Conservation (phyloP, 2,888 invertebrate species). For the Meganola albula region DNA sequence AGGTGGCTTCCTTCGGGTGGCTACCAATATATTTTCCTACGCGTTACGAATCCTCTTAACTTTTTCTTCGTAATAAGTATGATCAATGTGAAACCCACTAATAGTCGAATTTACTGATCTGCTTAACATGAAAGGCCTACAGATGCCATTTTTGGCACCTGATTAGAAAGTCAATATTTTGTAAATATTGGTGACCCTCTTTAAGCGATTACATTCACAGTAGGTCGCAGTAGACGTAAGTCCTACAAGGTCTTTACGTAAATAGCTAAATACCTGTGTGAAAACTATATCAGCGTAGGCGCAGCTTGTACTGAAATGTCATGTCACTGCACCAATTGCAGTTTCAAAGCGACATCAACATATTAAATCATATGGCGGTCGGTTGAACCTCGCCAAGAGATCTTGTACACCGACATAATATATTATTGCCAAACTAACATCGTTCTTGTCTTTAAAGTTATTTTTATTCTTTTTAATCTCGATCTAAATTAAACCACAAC, state of each 20-base stretch:
- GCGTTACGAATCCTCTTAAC: too few species aligned
- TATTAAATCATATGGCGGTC: conserved; percentile 36
- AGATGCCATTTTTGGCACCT: too few species aligned
- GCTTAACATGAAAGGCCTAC: too few species aligned
- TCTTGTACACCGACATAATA: conserved; percentile 35
- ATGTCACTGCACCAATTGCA: conserved; percentile 36
- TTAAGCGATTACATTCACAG: too few species aligned
- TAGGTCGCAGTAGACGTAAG: too few species aligned
- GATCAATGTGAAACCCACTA: too few species aligned
- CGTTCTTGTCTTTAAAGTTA: conserved; percentile 14
- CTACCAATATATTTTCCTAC: too few species aligned
- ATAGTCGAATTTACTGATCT: too few species aligned
- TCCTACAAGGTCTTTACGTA: conserved; percentile 24
- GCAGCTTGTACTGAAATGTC: conserved; percentile 27
- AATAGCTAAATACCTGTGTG: conserved; percentile 36
- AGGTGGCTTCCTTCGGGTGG: too few species aligned
- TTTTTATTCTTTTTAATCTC: conserved; percentile 18
- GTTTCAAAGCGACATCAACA: conserved; percentile 46
- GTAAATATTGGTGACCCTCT: too few species aligned
- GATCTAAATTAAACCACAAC: conserved; percentile 16
- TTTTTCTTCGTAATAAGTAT: too few species aligned
- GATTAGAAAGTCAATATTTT: too few species aligned
- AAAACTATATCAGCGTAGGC: conserved; percentile 36
- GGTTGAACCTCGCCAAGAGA: conserved; percentile 32
- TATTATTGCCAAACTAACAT: conserved; percentile 23